Percentiles rank a stretch among this genome's conserved stretches.
Evolutionary conservation across 2,888 invertebrate genomes (phyloP).

Genomic region (Ochropleura leucogaster): DNA sequence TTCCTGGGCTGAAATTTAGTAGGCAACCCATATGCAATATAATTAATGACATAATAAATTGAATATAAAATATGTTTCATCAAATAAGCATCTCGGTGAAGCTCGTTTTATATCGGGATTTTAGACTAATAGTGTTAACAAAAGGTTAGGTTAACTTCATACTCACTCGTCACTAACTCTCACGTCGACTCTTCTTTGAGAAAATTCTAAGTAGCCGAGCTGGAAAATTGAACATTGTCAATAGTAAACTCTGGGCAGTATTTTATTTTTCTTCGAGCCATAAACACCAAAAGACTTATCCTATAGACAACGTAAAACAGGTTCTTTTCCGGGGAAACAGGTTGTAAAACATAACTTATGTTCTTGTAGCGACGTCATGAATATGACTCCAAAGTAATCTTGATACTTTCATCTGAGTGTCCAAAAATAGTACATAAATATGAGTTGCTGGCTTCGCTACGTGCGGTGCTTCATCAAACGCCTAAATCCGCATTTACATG

Average conservation of each 20-base stretch:
- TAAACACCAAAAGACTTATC: neutral
- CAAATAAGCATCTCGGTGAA: too few relatives aligned
- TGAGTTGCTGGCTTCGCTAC: slow-evolving; percentile 66
- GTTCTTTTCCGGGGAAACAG: neutral
- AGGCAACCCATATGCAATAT: too few relatives aligned
- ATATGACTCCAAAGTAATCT: slow-evolving; percentile 57
- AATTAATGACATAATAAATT: too few relatives aligned
- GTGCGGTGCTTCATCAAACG: slow-evolving; percentile 84
- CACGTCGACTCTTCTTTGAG: too few relatives aligned
- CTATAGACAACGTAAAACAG: slow-evolving; percentile 2
- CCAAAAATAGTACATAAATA: slow-evolving; percentile 73
- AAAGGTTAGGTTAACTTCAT: too few relatives aligned
- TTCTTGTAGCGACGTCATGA: slow-evolving; percentile 15
- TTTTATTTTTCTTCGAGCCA: neutral
- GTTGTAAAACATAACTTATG: neutral
- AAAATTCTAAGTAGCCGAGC: neutral
- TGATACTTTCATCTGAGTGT: slow-evolving; percentile 75
- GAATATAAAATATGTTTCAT: too few relatives aligned
- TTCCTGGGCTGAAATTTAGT: too few relatives aligned
- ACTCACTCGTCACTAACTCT: neutral
- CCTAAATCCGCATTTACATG: slow-evolving; percentile 86
- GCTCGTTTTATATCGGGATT: too few relatives aligned
- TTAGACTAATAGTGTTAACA: too few relatives aligned
- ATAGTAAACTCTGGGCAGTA: neutral
- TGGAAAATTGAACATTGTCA: neutral